Percentiles rank a stretch among this genome's conserved stretches.
phyloP scores from a whole-genome alignment of 2,888 invertebrate genomes.

The Oligia latruncula region DNA sequence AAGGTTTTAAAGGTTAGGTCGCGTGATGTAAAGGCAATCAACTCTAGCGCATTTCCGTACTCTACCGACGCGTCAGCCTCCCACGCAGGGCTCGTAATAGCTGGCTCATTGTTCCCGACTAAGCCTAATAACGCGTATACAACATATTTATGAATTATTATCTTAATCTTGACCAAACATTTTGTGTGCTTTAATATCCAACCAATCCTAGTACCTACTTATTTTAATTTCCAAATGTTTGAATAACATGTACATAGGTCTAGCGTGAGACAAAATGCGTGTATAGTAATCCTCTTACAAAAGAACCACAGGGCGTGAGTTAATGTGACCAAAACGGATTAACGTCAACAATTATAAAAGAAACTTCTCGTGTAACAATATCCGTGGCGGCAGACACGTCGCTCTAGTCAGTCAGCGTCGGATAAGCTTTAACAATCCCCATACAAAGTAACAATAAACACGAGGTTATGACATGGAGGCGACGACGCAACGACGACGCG shows the following conservation, averaged over 20 bases:
- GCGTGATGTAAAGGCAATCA: constrained; percentile 59
- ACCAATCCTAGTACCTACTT: not conserved
- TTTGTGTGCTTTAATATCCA: constrained; percentile 8
- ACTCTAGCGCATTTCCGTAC: constrained; percentile 61
- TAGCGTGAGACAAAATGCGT: constrained; percentile 40
- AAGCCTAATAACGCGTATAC: constrained; percentile 57
- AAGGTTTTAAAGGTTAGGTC: constrained; percentile 44
- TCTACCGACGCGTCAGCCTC: constrained; percentile 53
- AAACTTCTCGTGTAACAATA: constrained; percentile 58
- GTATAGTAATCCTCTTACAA: constrained; percentile 59
- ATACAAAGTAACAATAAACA: constrained; percentile 66
- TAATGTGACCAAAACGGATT: constrained; percentile 81
- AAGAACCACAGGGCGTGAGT: constrained; percentile 73
- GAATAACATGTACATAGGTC: constrained; percentile 9
- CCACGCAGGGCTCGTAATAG: constrained; percentile 68
- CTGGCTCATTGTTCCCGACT: constrained; percentile 68
- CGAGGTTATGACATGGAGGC: constrained; percentile 64
- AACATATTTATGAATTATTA: constrained; percentile 53
- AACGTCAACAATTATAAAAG: constrained; percentile 77
- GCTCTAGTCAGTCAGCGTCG: constrained; percentile 47
- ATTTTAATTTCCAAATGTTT: constrained; percentile 26
- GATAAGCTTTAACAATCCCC: constrained; percentile 65
- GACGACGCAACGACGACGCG: constrained; percentile 48
- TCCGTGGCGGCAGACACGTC: constrained; percentile 41
- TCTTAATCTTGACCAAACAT: constrained; percentile 49